Percentiles rank a stretch among this genome's conserved stretches.
Conservation (phyloP, 2,888 invertebrate genomes). For the Cosmia pyralina region DNA sequence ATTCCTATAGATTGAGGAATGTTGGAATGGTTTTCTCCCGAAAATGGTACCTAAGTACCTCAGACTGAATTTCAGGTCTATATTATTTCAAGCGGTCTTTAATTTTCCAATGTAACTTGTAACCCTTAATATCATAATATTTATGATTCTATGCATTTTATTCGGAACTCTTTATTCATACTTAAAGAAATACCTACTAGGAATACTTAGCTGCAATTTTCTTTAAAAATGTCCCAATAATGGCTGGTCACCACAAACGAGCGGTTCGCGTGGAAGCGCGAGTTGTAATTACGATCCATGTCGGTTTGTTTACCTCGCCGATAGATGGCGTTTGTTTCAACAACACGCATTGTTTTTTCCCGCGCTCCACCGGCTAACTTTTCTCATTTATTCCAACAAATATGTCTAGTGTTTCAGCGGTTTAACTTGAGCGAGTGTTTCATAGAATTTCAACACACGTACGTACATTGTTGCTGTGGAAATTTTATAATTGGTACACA, state of each 20-base stretch:
- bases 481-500: conserved; percentile 63
- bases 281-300: conserved; percentile 73
- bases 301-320: conserved; percentile 68
- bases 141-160: background rate
- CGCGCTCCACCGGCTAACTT: conserved; percentile 69
- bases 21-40: background rate
- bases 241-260: conserved; percentile 64
- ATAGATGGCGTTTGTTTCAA: conserved; percentile 73
- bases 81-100: background rate
- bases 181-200: background rate
- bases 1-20: background rate
- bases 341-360: conserved; percentile 73
- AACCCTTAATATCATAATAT: background rate
- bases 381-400: conserved; percentile 77
- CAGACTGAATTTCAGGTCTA: background rate
- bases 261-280: conserved; percentile 69
- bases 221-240: background rate
- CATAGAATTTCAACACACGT: conserved; percentile 62
- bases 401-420: conserved; percentile 69
- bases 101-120: background rate
- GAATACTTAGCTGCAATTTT: background rate
- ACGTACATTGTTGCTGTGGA: conserved; percentile 45
- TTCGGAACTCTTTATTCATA: background rate
- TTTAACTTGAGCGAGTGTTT: conserved; percentile 63
- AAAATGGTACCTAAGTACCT: background rate